These are phyloP conservation scores for Brachionus plicatilis DNA, from an alignment of 1,140 invertebrate species.

Conservation along the genomic window DNA sequence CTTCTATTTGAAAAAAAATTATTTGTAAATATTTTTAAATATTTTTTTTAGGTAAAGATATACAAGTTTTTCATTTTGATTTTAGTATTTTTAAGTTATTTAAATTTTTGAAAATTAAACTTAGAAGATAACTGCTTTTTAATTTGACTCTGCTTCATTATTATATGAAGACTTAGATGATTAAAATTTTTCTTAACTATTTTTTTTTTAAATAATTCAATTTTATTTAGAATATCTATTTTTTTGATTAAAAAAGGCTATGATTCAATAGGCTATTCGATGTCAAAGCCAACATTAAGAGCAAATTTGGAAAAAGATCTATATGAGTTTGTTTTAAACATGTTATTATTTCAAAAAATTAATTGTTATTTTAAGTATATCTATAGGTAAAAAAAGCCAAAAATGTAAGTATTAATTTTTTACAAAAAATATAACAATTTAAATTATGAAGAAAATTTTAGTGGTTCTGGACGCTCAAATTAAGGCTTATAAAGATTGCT, in stretches of 20 bases:
- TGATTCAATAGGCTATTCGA: constrained; percentile 82
- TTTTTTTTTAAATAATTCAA: no score
- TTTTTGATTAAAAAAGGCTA: constrained; percentile 61
- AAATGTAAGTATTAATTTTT: constrained; percentile 49
- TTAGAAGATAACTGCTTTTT: no score
- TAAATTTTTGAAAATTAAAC: no score
- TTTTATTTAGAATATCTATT: no score
- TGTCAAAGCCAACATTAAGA: constrained; percentile 82
- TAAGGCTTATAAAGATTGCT: constrained; percentile 70
- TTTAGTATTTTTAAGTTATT: no score
- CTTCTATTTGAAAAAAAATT: no score
- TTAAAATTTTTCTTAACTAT: no score
- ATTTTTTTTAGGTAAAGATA: no score
- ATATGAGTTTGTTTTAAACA: constrained; percentile 56
- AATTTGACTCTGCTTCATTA: no score
- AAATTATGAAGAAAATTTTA: constrained; percentile 44
- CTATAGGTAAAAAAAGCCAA: constrained; percentile 71
- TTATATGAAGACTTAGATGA: no score
- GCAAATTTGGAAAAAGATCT: constrained; percentile 85
- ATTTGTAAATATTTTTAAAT: no score
- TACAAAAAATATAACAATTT: constrained; percentile 41
- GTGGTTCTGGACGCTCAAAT: constrained; percentile 75
- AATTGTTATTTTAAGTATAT: constrained; percentile 63
- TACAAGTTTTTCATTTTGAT: no score
- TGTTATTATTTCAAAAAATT: background rate